Evolutionary conservation across 2,888 invertebrate genomes (phyloP).

Genomic region (Clusia tigrina): DNA sequence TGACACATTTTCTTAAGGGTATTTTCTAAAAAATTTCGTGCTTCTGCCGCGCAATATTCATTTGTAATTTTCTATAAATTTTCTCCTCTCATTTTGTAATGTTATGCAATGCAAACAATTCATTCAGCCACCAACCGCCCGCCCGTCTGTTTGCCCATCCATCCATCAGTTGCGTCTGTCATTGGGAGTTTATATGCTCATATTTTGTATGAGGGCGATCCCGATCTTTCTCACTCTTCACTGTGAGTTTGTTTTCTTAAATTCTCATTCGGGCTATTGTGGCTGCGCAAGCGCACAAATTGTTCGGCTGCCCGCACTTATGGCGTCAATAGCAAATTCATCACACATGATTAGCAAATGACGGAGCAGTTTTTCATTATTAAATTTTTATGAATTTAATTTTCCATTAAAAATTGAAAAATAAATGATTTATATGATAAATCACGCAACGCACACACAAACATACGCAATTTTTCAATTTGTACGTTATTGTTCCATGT

Average conservation of each 20-base stretch:
- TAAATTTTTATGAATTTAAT: constrained; percentile 14
- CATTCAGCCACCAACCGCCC: background rate
- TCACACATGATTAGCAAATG: constrained; percentile 46
- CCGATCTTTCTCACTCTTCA: background rate
- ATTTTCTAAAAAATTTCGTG: constrained; percentile 13
- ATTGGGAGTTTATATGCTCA: too few species aligned
- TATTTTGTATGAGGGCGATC: constrained; percentile 18
- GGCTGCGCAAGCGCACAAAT: constrained; percentile 40
- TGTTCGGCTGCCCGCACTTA: constrained; percentile 50
- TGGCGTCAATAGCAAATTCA: constrained; percentile 23
- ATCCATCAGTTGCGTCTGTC: too few species aligned
- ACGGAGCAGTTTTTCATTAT: constrained; percentile 47
- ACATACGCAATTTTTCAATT: too few species aligned
- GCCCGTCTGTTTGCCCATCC: constrained; percentile 9
- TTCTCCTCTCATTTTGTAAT: background rate
- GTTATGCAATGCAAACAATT: background rate
- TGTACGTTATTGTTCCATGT: background rate
- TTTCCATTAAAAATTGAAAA: constrained; percentile 1
- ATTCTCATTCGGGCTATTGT: background rate
- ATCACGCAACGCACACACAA: background rate
- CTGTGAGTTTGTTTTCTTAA: background rate
- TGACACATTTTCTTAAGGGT: constrained; percentile 15
- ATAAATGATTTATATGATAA: background rate
- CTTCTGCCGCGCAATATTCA: constrained; percentile 14
- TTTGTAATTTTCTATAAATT: constrained; percentile 16